Conservation (phyloP, 2,888 invertebrate species). For the Hirtodrosophila duncani region DNA sequence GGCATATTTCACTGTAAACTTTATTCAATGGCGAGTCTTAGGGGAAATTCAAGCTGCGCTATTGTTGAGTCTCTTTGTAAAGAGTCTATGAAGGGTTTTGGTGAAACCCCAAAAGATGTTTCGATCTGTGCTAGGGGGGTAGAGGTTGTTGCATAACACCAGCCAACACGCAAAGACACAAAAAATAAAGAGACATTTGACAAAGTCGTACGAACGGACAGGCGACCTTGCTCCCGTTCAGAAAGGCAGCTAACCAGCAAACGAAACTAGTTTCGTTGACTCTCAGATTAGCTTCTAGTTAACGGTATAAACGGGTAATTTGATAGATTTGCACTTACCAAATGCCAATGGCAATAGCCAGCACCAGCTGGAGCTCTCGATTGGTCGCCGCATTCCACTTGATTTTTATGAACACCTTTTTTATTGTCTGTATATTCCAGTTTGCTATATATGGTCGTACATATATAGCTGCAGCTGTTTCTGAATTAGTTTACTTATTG, state of each 20-base stretch:
- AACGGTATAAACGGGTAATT: slow-evolving; percentile 37
- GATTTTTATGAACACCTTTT: background rate
- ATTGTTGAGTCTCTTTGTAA: no score
- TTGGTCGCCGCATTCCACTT: slow-evolving; percentile 37
- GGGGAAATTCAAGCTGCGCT: no score
- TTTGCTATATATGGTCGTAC: slow-evolving; percentile 4
- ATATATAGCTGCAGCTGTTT: slow-evolving; percentile 18
- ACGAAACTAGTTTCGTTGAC: slow-evolving; percentile 24
- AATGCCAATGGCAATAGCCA: slow-evolving; percentile 66
- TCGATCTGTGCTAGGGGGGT: no score
- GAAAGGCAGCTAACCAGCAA: slow-evolving; percentile 32
- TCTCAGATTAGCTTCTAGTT: slow-evolving; percentile 26
- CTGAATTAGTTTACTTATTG: slow-evolving; percentile 17
- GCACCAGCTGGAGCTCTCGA: slow-evolving; percentile 24
- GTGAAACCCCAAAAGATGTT: no score
- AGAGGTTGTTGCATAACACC: slow-evolving; percentile 60
- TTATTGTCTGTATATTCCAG: slow-evolving; percentile 27
- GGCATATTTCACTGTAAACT: no score
- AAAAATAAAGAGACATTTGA: slow-evolving; percentile 14
- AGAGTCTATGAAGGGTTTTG: no score
- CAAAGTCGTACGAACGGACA: slow-evolving; percentile 1
- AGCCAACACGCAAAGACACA: slow-evolving; percentile 6
- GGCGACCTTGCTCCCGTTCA: slow-evolving; percentile 65
- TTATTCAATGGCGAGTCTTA: no score
- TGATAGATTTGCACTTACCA: slow-evolving; percentile 59